These are phyloP conservation scores for Tiliqua scincoides DNA, from an alignment of 2,113 vertebrate species.

Conservation along the genomic window DNA sequence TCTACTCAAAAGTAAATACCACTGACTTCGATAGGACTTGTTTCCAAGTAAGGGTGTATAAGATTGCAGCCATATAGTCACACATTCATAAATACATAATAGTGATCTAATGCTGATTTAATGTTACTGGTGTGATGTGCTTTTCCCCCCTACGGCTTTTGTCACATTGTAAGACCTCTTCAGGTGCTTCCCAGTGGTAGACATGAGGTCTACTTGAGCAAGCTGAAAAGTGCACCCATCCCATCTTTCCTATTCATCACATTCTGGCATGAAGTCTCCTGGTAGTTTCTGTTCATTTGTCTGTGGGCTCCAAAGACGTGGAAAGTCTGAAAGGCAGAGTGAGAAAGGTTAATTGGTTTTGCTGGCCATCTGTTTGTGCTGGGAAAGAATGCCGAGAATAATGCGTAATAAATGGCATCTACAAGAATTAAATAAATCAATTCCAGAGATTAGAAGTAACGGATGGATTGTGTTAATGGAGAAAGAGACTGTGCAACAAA, in stretches of 20 bases:
- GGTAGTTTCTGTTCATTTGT: constrained; percentile 71
- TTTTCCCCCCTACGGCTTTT: neutral
- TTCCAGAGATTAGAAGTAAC: constrained; percentile 71
- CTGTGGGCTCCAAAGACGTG: constrained; percentile 52
- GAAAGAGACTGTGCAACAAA: constrained; percentile 58
- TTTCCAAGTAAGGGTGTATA: neutral
- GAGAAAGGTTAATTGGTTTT: constrained; percentile 87
- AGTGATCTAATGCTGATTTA: too few species aligned
- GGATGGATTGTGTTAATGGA: constrained; percentile 75
- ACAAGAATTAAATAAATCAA: constrained; percentile 73
- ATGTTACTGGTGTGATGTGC: too few species aligned
- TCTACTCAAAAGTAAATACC: too few species aligned
- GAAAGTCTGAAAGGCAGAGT: constrained; percentile 70
- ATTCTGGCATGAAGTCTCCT: constrained; percentile 64
- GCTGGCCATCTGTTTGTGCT: constrained; percentile 85
- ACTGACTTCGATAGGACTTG: too few species aligned
- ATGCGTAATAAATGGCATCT: constrained; percentile 73
- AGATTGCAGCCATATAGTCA: too few species aligned
- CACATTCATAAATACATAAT: too few species aligned
- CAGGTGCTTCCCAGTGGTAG: constrained; percentile 17
- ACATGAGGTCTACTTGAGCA: constrained; percentile 31
- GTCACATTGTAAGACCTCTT: constrained; percentile 33
- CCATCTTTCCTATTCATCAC: constrained; percentile 68
- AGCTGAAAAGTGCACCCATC: constrained; percentile 22
- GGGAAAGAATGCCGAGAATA: constrained; percentile 64